Base-by-base conservation (phyloP, 2,888 invertebrate species). In the Rhimphoctona megacephalus region DNA sequence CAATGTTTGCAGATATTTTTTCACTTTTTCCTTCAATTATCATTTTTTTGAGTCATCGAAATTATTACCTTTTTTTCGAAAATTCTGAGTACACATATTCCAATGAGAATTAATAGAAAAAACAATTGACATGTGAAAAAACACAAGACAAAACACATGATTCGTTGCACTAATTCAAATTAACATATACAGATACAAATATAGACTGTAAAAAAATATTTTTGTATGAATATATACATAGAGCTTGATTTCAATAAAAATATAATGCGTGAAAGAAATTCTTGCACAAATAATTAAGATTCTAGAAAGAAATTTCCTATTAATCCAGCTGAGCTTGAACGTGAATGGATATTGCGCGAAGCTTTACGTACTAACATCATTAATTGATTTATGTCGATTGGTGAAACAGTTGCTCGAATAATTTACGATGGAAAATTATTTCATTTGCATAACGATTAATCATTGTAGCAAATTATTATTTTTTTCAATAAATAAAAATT, bases 151-250 rank as follows among this genome's bases (percentile, higher is more conserved):
- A 39, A 74, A 57, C 30, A 39, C 43, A 77, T n/a, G 49, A 80
- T 77, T 83, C 67, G 81, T 52, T 57, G 43, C 9, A 72, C 66
- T 22, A 43, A n/a, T 78, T 54, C 9, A 66, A 49, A 33, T 70
- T 19, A 78, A 81, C 36, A 57, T 77, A 81, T 57, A 73, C 64
- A 39, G 67, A 85, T 81, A 69, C 67, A 73, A 57, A 69, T 61
- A 19, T 57, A 67, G 36, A 67, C 66, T 81, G 85, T 85, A 85
- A 85, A 85, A 85, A 85, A 85, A 85, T 72, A 83, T 61, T 61
- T 83, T 49, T 85, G 73, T 81, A 80, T 39, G 22, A 76, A 78
- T 78, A 66, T 73, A 73, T 78, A 72, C 70, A 77, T 36, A 4
- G 17, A 30, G 61, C 17, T 61, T 17, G 30, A 5, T 30, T 61